These are phyloP conservation scores for Galbula dea DNA, from an alignment of 2,113 vertebrate species.

Conservation along the genomic window DNA sequence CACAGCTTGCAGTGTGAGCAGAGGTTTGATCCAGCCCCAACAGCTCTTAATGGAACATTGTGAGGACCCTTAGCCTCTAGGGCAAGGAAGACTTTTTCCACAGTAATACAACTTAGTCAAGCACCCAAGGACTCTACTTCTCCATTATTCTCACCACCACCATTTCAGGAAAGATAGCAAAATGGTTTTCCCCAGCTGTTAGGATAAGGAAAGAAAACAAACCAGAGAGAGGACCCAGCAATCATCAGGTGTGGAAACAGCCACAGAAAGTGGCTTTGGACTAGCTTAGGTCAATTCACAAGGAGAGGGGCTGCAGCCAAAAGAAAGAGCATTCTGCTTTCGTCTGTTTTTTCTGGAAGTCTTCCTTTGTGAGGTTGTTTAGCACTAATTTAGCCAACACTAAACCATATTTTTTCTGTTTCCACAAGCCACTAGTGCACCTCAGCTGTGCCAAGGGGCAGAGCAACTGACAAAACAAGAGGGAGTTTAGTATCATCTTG, in stretches of 20 bases:
- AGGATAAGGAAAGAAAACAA: not conserved
- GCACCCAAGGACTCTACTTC: not conserved
- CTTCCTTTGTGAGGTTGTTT: not conserved
- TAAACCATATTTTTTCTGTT: not conserved
- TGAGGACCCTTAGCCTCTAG: not conserved
- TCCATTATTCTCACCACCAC: not conserved
- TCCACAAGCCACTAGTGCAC: not conserved
- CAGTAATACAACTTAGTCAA: not conserved
- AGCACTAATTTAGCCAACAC: not conserved
- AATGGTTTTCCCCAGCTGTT: not conserved
- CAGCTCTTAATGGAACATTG: not conserved
- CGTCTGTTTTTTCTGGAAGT: not conserved
- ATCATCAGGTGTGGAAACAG: not conserved
- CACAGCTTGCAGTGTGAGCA: not conserved
- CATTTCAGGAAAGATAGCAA: not conserved
- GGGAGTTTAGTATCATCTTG: not conserved
- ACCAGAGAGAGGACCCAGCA: not conserved
- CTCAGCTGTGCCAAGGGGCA: not conserved
- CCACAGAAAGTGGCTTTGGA: not conserved
- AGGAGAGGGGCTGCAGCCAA: not conserved
- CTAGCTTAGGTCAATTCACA: not conserved
- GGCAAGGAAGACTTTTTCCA: not conserved
- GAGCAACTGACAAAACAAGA: not conserved
- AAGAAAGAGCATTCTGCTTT: not conserved
- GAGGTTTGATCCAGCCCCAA: rapidly evolving